Base-by-base conservation (phyloP, 2,797 vertebrate species). In the Pagetopsis macropterus region DNA sequence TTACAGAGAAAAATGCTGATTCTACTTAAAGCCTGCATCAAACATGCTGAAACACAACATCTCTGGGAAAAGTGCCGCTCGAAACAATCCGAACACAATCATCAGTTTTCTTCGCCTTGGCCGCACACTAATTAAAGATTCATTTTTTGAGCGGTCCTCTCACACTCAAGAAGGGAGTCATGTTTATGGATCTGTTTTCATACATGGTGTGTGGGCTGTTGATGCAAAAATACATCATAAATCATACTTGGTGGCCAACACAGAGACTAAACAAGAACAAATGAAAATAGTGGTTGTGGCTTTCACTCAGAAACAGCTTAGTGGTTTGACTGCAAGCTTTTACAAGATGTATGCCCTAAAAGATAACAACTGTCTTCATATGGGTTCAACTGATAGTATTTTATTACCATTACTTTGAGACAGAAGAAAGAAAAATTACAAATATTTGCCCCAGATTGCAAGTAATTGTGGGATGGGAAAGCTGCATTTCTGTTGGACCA, bases 21-120 rank as follows among this genome's bases (percentile, higher is more conserved):
- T 88, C 63, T 61, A 74, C 84, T 71, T 41, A 63, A 67, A 78
- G 65, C 70, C 84, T 82, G 65, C 74, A 78, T 77, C 71, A 79
- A 84, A 82, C 86, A 74, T 83, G 83, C 87, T 81, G 79, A 89
- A 88, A 89, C 84, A 78, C 11, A 87, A 79, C 84, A 71, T 81
- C 82, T 68, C 75, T 85, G 78, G 60, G 86, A 88, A 82, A 89
- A 62, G 77, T 54, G 72, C 70, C 71, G 84, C 75, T 54, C 2
- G n/a, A 86, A 87, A 78, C 70, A 84, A 88, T 88, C 76, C 11
- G 21, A 48, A 65, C 51, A 78, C 67, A 85, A 85, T 87, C 87
- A 74, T 21, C 58, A 61, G 40, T 75, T 49, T 61, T 13, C 33
- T 73, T 76, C 3, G 15, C 55, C n/a, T 75, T n/a, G 21, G 40